phyloP scores from a whole-genome alignment of 2,888 invertebrate genomes.

The Hoplodrina blanda region DNA sequence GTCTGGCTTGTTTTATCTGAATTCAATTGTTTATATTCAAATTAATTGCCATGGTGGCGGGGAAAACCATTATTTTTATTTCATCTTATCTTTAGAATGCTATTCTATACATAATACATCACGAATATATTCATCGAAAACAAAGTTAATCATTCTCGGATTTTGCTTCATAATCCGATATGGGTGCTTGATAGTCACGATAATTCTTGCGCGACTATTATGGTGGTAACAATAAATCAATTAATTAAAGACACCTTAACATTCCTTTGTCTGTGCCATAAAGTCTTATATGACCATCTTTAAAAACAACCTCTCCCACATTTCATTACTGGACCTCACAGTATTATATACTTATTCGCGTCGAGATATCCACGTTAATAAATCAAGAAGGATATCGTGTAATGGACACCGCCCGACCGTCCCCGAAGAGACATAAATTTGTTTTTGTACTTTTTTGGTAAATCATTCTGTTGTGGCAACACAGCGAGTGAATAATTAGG shows the following conservation, averaged over 20 bases:
- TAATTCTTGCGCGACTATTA: constrained; percentile 30
- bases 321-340: constrained; percentile 80
- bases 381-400: constrained; percentile 88
- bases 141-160: constrained; percentile 1
- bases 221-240: constrained; percentile 49
- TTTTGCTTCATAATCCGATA: constrained; percentile 18
- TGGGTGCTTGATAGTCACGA: constrained; percentile 15
- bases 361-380: constrained; percentile 83
- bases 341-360: constrained; percentile 79
- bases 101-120: neutral
- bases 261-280: constrained; percentile 39
- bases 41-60: neutral
- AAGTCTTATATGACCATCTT: constrained; percentile 52
- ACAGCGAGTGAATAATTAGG: constrained; percentile 73
- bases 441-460: constrained; percentile 85
- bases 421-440: constrained; percentile 87
- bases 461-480: constrained; percentile 82
- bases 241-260: constrained; percentile 48
- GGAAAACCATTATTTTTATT: neutral
- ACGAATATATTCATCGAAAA: constrained; percentile 4
- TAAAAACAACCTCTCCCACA: constrained; percentile 70
- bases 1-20: neutral
- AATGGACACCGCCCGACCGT: constrained; percentile 84
- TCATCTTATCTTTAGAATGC: neutral
- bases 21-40: neutral